Evolutionary conservation across 2,113 vertebrate species (phyloP).

Genomic region (Anolis carolinensis): DNA sequence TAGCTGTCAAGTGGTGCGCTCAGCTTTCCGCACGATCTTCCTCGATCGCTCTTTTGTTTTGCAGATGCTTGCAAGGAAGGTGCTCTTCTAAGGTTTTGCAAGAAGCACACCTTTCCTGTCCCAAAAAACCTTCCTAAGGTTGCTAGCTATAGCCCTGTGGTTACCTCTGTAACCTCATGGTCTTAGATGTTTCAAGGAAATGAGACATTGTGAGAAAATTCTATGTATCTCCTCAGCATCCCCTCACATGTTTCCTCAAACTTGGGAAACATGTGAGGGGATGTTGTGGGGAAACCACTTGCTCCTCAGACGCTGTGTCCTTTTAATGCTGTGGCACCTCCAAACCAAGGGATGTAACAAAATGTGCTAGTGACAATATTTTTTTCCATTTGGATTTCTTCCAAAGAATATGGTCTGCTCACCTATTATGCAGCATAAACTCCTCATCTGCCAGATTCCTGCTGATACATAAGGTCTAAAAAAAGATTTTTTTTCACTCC

Average conservation of each 20-base stretch:
- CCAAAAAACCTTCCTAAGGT: too few species aligned
- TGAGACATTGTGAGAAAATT: neutral
- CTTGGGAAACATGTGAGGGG: neutral
- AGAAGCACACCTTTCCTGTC: too few species aligned
- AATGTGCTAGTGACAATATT: neutral
- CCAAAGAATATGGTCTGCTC: neutral
- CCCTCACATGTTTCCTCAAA: too few species aligned
- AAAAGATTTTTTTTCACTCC: neutral
- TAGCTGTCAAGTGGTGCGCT: too few species aligned
- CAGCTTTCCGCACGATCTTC: too few species aligned
- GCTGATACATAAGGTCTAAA: neutral
- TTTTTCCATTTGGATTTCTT: neutral
- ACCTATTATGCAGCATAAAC: neutral
- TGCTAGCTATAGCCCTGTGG: too few species aligned
- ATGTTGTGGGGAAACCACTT: neutral
- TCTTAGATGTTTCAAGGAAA: neutral
- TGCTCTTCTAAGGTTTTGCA: too few species aligned
- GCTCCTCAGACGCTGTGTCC: neutral
- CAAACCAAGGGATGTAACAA: neutral
- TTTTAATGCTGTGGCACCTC: neutral
- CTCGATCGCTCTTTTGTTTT: too few species aligned
- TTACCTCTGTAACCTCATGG: too few species aligned
- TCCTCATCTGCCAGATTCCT: conserved; percentile 20
- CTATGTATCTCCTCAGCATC: neutral
- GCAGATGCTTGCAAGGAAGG: too few species aligned